Conservation (phyloP, 1,140 invertebrate genomes). For the Colletes gigas region DNA sequence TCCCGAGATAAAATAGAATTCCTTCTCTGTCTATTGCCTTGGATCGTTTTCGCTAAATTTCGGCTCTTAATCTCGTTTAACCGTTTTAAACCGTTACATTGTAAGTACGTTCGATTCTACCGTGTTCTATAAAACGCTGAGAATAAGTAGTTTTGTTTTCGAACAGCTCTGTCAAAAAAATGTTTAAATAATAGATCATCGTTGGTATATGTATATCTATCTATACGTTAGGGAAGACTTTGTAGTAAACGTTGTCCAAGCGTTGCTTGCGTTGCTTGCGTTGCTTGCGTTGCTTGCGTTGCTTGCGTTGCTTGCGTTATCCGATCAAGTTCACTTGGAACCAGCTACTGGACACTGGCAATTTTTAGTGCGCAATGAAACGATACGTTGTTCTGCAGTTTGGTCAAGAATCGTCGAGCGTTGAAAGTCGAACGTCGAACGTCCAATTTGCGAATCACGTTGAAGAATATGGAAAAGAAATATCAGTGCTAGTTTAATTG, state of each 20-base stretch:
- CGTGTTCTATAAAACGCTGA: no score
- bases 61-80: no score
- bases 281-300: no score
- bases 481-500: neutral
- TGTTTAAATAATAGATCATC: no score
- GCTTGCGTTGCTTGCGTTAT: neutral
- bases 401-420: no score
- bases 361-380: no score
- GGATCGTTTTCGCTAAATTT: neutral
- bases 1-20: neutral
- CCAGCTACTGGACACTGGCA: no score
- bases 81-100: no score
- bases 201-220: neutral
- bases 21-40: neutral
- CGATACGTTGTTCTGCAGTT: no score
- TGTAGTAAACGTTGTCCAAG: slow-evolving; percentile 6
- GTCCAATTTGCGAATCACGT: neutral
- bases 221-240: slow-evolving; percentile 29
- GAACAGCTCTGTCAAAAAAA: no score
- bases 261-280: neutral
- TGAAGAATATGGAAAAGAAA: slow-evolving; percentile 6
- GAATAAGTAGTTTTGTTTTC: no score
- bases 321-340: neutral
- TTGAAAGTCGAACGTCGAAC: neutral
- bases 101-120: no score